Conservation (phyloP, 2,797 vertebrate species). For the Tragopan temminckii region DNA sequence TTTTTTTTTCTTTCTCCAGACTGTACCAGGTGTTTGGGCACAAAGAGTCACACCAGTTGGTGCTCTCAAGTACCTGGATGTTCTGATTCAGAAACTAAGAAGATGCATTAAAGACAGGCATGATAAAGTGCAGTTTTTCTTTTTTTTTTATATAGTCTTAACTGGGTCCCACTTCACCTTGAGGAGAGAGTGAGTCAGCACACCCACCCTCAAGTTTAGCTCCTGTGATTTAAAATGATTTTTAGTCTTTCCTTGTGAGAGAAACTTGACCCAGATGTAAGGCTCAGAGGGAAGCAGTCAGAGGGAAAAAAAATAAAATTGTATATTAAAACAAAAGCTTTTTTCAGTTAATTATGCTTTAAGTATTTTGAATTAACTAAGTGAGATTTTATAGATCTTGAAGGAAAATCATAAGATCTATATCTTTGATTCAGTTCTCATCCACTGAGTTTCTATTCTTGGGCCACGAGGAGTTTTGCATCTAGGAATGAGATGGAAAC, state of each 20-base stretch:
- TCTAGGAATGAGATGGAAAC: background rate
- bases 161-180: background rate
- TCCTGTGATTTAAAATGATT: rapidly evolving
- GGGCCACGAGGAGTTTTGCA: background rate
- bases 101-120: rapidly evolving
- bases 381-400: background rate
- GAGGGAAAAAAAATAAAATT: background rate
- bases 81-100: background rate
- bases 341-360: background rate
- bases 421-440: background rate
- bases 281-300: background rate
- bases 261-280: background rate
- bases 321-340: background rate
- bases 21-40: background rate
- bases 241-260: background rate
- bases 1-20: no score
- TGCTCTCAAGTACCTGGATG: background rate
- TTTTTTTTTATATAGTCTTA: background rate
- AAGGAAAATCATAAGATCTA: background rate
- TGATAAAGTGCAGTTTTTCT: rapidly evolving
- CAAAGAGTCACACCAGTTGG: rapidly evolving
- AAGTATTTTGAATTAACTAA: background rate
- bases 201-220: background rate
- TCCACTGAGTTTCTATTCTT: background rate
- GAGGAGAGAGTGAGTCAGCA: background rate